phyloP scores from a whole-genome alignment of 2,797 vertebrate genomes.

The Sarcophilus harrisii region DNA sequence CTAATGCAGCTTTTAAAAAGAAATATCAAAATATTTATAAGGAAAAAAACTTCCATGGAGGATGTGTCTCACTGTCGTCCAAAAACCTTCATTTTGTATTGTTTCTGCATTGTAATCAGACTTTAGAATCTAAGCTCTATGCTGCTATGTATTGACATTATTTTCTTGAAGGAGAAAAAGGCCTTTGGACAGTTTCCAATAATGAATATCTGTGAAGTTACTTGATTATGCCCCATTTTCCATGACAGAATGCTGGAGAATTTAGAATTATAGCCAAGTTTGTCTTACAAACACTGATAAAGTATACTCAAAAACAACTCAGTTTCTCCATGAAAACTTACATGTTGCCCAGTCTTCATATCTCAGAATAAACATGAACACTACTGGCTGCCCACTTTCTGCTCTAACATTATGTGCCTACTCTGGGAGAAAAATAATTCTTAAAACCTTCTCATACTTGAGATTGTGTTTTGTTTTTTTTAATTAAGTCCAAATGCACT shows the following conservation, averaged over 20 bases:
- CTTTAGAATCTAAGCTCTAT: background rate
- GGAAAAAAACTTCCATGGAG: background rate
- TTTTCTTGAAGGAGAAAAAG: constrained; percentile 26
- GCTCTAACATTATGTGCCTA: constrained; percentile 33
- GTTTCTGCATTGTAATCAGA: background rate
- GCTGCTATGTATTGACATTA: background rate
- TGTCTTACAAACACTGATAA: background rate
- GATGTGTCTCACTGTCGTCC: constrained; percentile 12
- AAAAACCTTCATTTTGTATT: background rate
- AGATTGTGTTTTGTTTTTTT: constrained; percentile 6
- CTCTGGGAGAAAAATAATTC: constrained; percentile 26
- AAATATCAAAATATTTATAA: constrained; percentile 25
- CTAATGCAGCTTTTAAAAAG: background rate
- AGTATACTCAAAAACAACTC: constrained; percentile 29
- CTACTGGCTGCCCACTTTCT: constrained; percentile 58
- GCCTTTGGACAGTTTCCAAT: background rate
- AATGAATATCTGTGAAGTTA: constrained; percentile 18
- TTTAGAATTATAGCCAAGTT: constrained; percentile 37
- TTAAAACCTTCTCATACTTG: constrained; percentile 61
- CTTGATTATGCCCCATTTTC: constrained; percentile 19
- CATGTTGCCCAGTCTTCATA: constrained; percentile 47
- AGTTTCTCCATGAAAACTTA: background rate
- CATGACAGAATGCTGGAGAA: background rate
- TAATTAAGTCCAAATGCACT: constrained; percentile 24
- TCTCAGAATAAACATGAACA: constrained; percentile 65